These are phyloP conservation scores for Chrysocyon brachyurus DNA, from an alignment of 2,797 vertebrate genomes.

Conservation along the genomic window DNA sequence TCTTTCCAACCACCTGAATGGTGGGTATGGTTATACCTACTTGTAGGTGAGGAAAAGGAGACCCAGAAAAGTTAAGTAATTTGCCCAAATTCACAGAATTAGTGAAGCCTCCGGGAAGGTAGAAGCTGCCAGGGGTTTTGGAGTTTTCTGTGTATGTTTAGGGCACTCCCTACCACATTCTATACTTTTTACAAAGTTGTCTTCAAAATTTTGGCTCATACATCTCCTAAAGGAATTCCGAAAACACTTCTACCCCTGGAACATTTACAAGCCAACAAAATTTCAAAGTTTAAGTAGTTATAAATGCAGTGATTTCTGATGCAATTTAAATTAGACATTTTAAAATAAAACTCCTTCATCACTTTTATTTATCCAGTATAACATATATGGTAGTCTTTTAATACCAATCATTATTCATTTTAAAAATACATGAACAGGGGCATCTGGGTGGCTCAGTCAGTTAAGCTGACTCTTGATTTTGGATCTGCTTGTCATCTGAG, in stretches of 20 bases:
- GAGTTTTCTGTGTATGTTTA: neutral
- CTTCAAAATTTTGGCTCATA: neutral
- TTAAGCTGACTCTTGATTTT: neutral
- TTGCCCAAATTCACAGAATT: neutral
- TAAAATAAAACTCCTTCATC: conserved; percentile 42
- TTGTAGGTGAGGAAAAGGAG: neutral
- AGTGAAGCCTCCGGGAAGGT: neutral
- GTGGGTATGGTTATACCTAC: neutral
- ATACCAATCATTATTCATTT: conserved; percentile 16
- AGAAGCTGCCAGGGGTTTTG: neutral
- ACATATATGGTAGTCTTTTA: neutral
- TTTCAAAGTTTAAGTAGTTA: conserved; percentile 55
- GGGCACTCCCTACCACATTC: neutral
- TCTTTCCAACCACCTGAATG: neutral
- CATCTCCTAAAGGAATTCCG: conserved; percentile 34
- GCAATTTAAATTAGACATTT: conserved; percentile 5
- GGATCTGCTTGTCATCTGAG: neutral
- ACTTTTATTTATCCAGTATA: conserved; percentile 2
- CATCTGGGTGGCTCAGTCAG: neutral
- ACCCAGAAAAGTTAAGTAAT: neutral
- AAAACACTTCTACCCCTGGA: conserved; percentile 17
- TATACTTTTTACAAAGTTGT: neutral
- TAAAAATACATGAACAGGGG: conserved; percentile 4
- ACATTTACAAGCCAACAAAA: conserved; percentile 45
- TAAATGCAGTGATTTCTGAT: conserved; percentile 38